phyloP scores from a whole-genome alignment of 2,888 invertebrate genomes.

The Osmoderma eremita region DNA sequence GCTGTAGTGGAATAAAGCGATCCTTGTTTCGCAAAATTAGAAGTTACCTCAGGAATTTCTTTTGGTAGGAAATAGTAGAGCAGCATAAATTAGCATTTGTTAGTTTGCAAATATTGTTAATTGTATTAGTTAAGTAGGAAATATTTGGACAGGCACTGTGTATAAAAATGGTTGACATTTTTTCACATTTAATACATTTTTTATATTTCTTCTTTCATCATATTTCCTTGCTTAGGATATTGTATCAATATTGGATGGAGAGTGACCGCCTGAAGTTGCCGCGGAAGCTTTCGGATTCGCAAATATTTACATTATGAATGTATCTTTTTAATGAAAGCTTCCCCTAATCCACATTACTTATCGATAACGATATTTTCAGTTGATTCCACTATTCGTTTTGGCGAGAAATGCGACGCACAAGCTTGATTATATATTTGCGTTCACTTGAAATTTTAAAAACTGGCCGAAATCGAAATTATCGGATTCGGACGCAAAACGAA shows the following conservation, averaged over 20 bases:
- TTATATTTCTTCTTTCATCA: neutral
- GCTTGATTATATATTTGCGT: too few species aligned
- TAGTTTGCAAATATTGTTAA: neutral
- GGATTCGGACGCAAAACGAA: too few species aligned
- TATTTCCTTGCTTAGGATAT: neutral
- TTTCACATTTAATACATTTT: neutral
- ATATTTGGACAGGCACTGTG: neutral
- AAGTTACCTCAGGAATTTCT: neutral
- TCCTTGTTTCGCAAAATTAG: neutral
- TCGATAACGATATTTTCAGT: conserved; percentile 4
- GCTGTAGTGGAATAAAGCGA: neutral
- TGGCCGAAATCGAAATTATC: too few species aligned
- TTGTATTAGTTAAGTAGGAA: neutral
- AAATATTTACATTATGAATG: conserved; percentile 8
- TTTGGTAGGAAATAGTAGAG: neutral
- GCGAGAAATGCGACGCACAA: too few species aligned
- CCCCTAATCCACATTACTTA: conserved; percentile 11
- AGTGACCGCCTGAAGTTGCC: conserved; percentile 1
- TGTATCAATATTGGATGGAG: conserved; percentile 13
- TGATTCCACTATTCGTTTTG: neutral
- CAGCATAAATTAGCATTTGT: neutral
- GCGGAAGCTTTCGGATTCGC: conserved; percentile 4
- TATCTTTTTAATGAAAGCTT: conserved; percentile 14
- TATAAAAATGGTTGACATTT: neutral
- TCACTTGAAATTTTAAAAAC: too few species aligned